Base-by-base conservation (phyloP, 2,888 invertebrate genomes). In the Ectemnius cavifrons region DNA sequence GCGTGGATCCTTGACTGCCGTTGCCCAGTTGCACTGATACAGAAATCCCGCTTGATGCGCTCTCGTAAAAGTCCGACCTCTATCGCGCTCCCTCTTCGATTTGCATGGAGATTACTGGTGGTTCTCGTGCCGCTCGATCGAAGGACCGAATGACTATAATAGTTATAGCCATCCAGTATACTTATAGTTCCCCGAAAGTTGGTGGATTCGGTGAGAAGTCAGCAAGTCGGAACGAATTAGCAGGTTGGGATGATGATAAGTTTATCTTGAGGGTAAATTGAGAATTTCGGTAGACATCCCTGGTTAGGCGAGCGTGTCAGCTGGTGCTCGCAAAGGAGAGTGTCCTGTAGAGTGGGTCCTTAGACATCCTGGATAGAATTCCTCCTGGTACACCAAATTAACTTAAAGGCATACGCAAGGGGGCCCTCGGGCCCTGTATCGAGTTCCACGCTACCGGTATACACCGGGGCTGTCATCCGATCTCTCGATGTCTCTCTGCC, bases 371-470 rank as follows among this genome's bases (percentile, higher is more conserved):
- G 84, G 78, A 83, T 83, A 84, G 76, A 83, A 78, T 83, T 83
- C 82, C 84, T 80, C 59, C 69, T 68, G 69, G 75, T 73, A 71
- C 77, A 71, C 73, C 58, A 72, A 83, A 79, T 84, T 79, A 83
- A 84, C 79, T 14, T 75, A 37, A 8, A 37, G 37, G 37, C 11
- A 37, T 69, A 60, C 73, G 75, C 77, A 69, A 67, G 61, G 70
- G 70, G 75, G 75, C 73, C 79, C 82, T 57, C 67, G 65, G 16
- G 23, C 60, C 76, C 78, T 72, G 81, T 85, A 86, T 89, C 85
- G 78, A 76, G 73, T 89, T 89, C 75, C 88, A 82, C 74, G 88
- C 89, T 89, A 89, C 89, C 78, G 88, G 87, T 88, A 89, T 89
- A 89, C 88, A 88, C 88, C 79, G 52, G 70, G 62, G 88, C 8